Conservation (phyloP, 2,888 invertebrate species). For the Spodoptera picta region DNA sequence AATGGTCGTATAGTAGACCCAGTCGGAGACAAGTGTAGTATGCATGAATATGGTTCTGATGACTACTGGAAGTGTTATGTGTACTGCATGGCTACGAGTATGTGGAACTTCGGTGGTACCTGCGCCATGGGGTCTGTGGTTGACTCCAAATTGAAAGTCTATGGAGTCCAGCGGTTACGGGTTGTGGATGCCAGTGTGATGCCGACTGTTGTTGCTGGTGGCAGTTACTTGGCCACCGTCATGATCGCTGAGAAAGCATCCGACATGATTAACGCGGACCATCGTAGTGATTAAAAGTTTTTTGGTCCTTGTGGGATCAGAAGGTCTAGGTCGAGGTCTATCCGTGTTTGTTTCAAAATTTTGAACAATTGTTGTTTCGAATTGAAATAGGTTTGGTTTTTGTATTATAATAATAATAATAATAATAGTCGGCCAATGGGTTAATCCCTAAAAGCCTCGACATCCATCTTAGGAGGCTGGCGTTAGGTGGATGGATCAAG, state of each 20-base stretch:
- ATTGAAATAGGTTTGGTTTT: too few relatives aligned
- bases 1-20: constrained; percentile 54
- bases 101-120: constrained; percentile 27
- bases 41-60: constrained; percentile 33
- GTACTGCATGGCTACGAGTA: constrained; percentile 11
- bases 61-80: constrained; percentile 60
- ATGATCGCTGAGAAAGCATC: constrained; percentile 32
- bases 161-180: constrained; percentile 19
- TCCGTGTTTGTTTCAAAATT: too few relatives aligned
- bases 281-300: background rate
- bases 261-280: constrained; percentile 19
- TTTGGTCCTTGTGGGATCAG: too few relatives aligned
- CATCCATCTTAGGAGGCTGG: too few relatives aligned
- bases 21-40: constrained; percentile 35
- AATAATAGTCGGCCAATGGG: too few relatives aligned
- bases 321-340: too few relatives aligned
- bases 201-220: constrained; percentile 19
- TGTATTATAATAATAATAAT: too few relatives aligned
- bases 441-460: too few relatives aligned
- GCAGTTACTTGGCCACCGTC: constrained; percentile 22
- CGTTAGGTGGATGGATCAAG: too few relatives aligned
- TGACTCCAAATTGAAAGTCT: constrained; percentile 21
- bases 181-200: constrained; percentile 27
- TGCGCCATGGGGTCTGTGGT: constrained; percentile 31
- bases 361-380: too few relatives aligned